These are phyloP conservation scores for Apostichopus leukothele DNA, from an alignment of 53 echinoderm and acorn worm species.

Conservation along the genomic window DNA sequence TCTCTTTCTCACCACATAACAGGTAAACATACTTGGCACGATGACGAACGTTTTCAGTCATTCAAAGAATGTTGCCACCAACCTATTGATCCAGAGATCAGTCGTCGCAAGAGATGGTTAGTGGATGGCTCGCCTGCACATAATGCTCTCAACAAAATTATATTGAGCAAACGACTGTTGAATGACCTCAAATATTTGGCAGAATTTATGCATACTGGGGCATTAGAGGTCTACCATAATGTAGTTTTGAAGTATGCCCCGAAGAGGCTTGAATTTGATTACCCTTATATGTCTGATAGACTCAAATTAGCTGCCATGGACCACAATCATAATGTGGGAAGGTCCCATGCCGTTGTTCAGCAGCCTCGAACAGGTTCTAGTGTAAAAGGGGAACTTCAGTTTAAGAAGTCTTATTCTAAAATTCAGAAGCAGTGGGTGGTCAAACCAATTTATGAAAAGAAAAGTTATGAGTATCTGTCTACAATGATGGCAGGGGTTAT, in stretches of 20 bases:
- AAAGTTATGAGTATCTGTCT: constrained; percentile 11
- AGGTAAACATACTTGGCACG: neutral
- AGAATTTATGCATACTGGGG: constrained; percentile 32
- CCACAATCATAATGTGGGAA: constrained; percentile 30
- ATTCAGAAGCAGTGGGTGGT: constrained; percentile 10
- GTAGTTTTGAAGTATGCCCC: constrained; percentile 36
- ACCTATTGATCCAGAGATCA: neutral
- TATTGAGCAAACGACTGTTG: constrained; percentile 8
- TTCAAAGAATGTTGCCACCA: constrained; percentile 7
- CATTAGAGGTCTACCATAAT: constrained; percentile 31
- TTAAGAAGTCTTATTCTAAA: constrained; percentile 11
- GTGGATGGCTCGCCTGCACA: neutral
- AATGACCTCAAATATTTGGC: constrained; percentile 15
- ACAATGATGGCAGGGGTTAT: constrained; percentile 27
- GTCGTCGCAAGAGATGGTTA: neutral
- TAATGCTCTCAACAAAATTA: neutral
- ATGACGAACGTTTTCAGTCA: neutral
- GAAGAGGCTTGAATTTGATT: constrained; percentile 32
- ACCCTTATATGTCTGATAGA: constrained; percentile 6
- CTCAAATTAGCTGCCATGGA: constrained; percentile 20
- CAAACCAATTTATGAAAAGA: constrained; percentile 34
- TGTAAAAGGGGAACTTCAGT: neutral
- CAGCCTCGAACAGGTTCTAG: neutral
- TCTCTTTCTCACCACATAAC: neutral
- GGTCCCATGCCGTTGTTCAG: constrained; percentile 8